A percentile compares a stretch with the other conserved stretches of the same genome.
Conservation (phyloP, 2,113 vertebrate species). For the Lagopus muta region DNA sequence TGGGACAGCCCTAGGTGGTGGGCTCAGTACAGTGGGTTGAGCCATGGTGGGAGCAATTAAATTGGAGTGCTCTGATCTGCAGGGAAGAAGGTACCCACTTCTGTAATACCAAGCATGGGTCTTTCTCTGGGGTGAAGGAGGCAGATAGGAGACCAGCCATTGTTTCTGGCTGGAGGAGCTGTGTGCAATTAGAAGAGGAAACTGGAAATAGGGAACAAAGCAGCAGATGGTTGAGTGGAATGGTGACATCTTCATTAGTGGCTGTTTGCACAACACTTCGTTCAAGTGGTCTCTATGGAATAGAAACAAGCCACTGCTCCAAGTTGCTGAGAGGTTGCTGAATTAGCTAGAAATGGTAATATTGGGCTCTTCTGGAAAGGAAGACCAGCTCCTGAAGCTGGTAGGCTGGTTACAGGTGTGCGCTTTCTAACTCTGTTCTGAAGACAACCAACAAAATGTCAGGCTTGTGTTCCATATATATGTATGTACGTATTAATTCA, state of each 20-base stretch:
- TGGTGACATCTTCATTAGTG: background rate
- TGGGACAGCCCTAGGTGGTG: background rate
- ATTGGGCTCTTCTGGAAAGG: background rate
- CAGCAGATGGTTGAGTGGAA: background rate
- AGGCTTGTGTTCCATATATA: background rate
- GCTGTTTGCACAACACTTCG: background rate
- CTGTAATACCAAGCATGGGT: background rate
- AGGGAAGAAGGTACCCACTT: background rate
- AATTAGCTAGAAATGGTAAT: background rate
- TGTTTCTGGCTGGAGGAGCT: background rate
- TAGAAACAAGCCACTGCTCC: background rate
- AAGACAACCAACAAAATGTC: background rate
- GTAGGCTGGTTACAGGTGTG: background rate
- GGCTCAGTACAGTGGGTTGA: background rate
- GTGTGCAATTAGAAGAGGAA: background rate
- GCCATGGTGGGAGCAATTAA: background rate
- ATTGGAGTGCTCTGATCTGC: background rate
- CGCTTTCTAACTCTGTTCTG: background rate
- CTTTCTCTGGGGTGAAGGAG: background rate
- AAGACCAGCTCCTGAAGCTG: fast-evolving
- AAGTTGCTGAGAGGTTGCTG: background rate
- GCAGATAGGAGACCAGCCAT: background rate
- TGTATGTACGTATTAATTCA: background rate
- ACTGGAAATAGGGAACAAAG: conserved; percentile 30
- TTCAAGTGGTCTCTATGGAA: background rate